Conservation (phyloP, 2,113 vertebrate genomes). For the Amazona vittata region DNA sequence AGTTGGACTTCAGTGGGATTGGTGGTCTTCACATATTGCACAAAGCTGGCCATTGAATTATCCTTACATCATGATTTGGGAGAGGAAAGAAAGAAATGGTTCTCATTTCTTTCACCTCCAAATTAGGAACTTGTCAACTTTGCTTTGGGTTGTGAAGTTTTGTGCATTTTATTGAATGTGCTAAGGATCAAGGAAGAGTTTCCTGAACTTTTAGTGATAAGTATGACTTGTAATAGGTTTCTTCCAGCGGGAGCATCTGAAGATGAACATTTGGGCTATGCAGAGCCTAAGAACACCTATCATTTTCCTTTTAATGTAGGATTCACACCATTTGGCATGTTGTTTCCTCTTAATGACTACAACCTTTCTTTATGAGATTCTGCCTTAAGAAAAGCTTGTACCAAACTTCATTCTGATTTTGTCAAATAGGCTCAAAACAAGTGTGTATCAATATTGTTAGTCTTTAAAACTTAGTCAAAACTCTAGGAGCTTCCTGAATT, state of each 20-base stretch:
- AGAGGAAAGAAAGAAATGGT: background rate
- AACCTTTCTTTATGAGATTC: background rate
- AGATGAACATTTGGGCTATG: background rate
- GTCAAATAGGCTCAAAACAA: background rate
- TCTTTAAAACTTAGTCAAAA: background rate
- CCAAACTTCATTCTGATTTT: background rate
- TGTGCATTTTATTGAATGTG: accelerated
- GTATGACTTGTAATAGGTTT: background rate
- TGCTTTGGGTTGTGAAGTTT: background rate
- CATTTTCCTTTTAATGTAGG: background rate
- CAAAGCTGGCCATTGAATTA: background rate
- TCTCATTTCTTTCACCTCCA: accelerated
- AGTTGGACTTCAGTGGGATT: background rate
- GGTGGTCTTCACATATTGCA: background rate
- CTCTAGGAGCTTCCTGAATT: background rate
- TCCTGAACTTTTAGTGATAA: background rate
- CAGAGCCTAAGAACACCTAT: background rate
- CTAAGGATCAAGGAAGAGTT: background rate
- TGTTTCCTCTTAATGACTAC: background rate
- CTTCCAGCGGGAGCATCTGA: background rate
- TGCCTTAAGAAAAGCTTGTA: background rate
- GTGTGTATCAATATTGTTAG: background rate
- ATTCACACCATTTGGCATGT: background rate
- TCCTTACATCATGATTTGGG: background rate
- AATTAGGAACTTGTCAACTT: background rate